Evolutionary conservation across 2,797 vertebrate genomes (phyloP), one percentile per base, ranked within the genome.

Genomic region (Phrynocephalus forsythii): DNA sequence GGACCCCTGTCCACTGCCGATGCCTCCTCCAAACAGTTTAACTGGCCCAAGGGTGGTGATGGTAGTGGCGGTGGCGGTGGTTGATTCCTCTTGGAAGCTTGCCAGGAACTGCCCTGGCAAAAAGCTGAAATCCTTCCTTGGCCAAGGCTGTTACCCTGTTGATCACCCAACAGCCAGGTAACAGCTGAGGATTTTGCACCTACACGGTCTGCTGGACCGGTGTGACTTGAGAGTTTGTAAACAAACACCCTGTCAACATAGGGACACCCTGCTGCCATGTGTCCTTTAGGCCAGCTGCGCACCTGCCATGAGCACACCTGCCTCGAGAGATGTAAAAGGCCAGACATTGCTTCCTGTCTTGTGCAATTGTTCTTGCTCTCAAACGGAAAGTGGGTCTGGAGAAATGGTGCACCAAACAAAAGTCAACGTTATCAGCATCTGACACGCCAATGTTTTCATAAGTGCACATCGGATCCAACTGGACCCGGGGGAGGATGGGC

Each of bases 111-210:
- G 69, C 71, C 50, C 78, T 44, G 60, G 63, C 84, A 50, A 48
- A 44, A 85, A 68, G 48, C 33, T 75, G 77, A 73, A 88, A 83
- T 69, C 87, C 33, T 30, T 85, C 50, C 84, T 75, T 69, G 87
- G 79, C 48, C 77, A 75, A 85, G 63, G 82, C 69, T 24, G 84
- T 66, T 68, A 85, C 75, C 48, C 20, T 60, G 44, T 38, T 56
- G 63, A 69, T 48, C 24, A 48, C 44, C 71, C 83, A 69, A 48
- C 76, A 71, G n/a, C 63, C 71, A 77, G 72, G 63, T 48, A 28
- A 26, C 26, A 6, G 73, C 52, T 68, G 82, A 56, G 75, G 75
- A 83, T 79, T 86, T 89, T 79, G 86, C 75, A 67, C 84, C 38
- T 56, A 60, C 38, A 24, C 79, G 4, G 73, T 24, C 38, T 82